Evolutionary conservation across 2,797 vertebrate species (phyloP).

Genomic region (Telmatherina bonti): DNA sequence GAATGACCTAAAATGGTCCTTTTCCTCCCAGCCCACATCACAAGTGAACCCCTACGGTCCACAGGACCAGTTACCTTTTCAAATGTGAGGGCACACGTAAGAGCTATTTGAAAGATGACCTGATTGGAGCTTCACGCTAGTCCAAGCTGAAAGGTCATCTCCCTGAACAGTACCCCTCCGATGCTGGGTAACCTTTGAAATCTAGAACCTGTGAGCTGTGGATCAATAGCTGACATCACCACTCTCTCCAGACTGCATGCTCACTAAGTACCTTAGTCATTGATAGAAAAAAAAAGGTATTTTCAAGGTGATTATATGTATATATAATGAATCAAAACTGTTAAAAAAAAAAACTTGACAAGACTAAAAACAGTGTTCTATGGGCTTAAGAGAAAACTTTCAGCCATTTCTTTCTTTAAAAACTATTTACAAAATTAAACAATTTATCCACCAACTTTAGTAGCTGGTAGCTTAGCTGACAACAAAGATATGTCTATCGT

Average conservation of each 20-base stretch:
- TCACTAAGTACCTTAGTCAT: conserved; percentile 3
- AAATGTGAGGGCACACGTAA: conserved; percentile 77
- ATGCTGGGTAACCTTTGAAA: conserved; percentile 79
- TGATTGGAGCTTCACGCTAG: conserved; percentile 64
- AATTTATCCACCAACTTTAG: neutral
- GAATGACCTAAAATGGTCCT: conserved; percentile 30
- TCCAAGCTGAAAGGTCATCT: conserved; percentile 78
- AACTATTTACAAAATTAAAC: no score
- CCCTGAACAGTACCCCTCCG: conserved; percentile 68
- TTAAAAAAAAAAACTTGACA: no score
- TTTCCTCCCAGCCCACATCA: conserved; percentile 71
- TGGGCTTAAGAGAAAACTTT: neutral
- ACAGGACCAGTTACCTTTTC: conserved; percentile 68
- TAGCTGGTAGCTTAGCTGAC: conserved; percentile 1
- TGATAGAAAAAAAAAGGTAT: no score
- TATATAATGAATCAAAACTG: no score
- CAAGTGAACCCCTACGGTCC: conserved; percentile 65
- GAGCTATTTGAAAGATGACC: conserved; percentile 81
- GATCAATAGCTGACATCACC: conserved; percentile 80
- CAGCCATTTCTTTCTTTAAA: neutral
- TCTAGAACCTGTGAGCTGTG: conserved; percentile 49
- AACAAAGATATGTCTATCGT: conserved; percentile 30
- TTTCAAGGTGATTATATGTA: no score
- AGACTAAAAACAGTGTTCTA: no score
- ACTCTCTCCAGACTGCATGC: conserved; percentile 31